A percentile compares a stretch with the other conserved stretches of the same genome.
Conservation (phyloP, 1,140 invertebrate species). For the Mamestra configurata region DNA sequence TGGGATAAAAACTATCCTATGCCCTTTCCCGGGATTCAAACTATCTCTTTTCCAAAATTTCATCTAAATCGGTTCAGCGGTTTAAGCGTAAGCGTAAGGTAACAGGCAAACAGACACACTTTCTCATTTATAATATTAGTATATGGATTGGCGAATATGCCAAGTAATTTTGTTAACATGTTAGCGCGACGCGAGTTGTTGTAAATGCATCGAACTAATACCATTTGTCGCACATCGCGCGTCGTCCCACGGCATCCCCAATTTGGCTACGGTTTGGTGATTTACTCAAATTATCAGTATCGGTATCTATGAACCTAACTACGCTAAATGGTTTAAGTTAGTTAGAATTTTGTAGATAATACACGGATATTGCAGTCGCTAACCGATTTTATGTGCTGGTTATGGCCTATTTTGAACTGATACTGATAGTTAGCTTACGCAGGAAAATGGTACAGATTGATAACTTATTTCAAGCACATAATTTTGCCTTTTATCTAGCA, state of each 20-base stretch:
- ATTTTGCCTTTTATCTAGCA: neutral
- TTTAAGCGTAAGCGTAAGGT: too few species aligned
- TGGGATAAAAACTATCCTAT: too few species aligned
- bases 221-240: slow-evolving; percentile 45
- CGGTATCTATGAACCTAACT: slow-evolving; percentile 42
- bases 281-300: slow-evolving; percentile 48
- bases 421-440: neutral
- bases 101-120: too few species aligned
- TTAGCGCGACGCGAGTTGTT: slow-evolving; percentile 6
- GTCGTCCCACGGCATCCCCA: slow-evolving; percentile 25
- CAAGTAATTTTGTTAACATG: neutral
- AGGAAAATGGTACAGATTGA: neutral
- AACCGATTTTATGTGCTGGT: slow-evolving; percentile 15
- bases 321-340: slow-evolving; percentile 44
- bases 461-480: slow-evolving; percentile 11
- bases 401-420: slow-evolving; percentile 7
- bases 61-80: too few species aligned
- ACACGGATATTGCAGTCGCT: slow-evolving; percentile 14
- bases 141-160: too few species aligned
- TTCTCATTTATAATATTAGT: too few species aligned
- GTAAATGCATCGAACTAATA: slow-evolving; percentile 36
- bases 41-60: too few species aligned
- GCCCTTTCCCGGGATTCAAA: too few species aligned
- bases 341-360: slow-evolving; percentile 41
- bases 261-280: slow-evolving; percentile 52